Conservation (phyloP, 2,113 vertebrate species). For the Macrotis lagotis region DNA sequence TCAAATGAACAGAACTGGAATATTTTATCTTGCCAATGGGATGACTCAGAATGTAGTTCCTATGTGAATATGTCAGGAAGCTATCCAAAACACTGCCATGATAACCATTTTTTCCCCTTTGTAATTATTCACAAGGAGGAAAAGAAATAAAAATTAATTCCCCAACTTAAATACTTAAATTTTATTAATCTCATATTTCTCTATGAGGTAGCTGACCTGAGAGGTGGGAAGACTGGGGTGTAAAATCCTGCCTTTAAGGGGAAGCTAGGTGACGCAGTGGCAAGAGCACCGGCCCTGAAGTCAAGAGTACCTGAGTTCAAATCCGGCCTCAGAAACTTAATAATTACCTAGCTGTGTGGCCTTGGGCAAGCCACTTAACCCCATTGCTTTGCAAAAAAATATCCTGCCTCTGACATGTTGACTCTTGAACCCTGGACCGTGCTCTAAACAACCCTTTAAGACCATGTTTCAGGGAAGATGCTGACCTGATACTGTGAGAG, state of each 20-base stretch:
- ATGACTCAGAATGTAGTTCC: constrained; percentile 64
- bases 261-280: too few species aligned
- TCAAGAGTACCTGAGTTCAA: too few species aligned
- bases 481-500: not conserved
- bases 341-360: too few species aligned
- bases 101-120: constrained; percentile 46
- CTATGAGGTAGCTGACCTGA: not conserved
- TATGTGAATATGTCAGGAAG: constrained; percentile 64
- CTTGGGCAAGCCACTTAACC: too few species aligned
- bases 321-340: too few species aligned
- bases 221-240: not conserved
- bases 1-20: constrained; percentile 61
- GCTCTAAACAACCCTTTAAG: not conserved
- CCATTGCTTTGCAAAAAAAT: too few species aligned
- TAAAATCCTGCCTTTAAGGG: not conserved
- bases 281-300: too few species aligned
- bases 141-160: constrained; percentile 62
- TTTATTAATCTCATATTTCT: constrained; percentile 61
- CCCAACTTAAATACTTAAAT: constrained; percentile 64
- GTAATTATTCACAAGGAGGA: constrained; percentile 29
- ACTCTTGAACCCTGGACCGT: not conserved
- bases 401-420: not conserved
- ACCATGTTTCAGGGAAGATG: not conserved
- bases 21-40: constrained; percentile 46
- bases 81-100: constrained; percentile 49